These are phyloP conservation scores for Argyrosomus regius DNA, from an alignment of 2,797 vertebrate species.

Conservation along the genomic window DNA sequence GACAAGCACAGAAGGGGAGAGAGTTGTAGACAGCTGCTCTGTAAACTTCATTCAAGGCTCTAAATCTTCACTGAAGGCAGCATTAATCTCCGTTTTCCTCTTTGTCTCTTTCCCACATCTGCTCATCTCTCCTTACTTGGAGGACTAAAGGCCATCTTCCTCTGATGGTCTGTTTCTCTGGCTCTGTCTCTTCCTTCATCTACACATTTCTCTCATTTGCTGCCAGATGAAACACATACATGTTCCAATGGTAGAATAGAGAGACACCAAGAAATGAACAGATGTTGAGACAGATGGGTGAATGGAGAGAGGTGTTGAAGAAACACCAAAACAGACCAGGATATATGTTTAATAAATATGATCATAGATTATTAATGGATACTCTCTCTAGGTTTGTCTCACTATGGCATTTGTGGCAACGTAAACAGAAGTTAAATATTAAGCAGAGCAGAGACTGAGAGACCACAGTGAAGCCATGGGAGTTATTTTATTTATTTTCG, in stretches of 20 bases:
- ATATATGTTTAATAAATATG: constrained; percentile 73
- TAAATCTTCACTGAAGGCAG: constrained; percentile 57
- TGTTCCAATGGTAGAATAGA: constrained; percentile 45
- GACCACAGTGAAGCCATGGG: constrained; percentile 28
- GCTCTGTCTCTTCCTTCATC: constrained; percentile 37
- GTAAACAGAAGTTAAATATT: constrained; percentile 79
- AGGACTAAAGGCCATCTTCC: constrained; percentile 60
- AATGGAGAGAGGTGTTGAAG: constrained; percentile 55
- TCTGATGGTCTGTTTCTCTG: constrained; percentile 35
- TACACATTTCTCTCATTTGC: constrained; percentile 65
- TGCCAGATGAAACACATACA: constrained; percentile 73
- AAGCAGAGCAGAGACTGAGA: constrained; percentile 53
- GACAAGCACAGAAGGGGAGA: not conserved
- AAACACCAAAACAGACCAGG: constrained; percentile 37
- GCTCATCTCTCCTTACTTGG: constrained; percentile 57
- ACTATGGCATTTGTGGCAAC: constrained; percentile 56
- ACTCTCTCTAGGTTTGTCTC: constrained; percentile 55
- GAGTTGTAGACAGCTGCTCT: constrained; percentile 58
- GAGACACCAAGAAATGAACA: constrained; percentile 50
- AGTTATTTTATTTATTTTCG: constrained; percentile 38
- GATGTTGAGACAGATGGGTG: constrained; percentile 76
- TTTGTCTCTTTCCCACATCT: constrained; percentile 66
- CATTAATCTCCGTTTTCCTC: constrained; percentile 56
- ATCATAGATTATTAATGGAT: constrained; percentile 71
- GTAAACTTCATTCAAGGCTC: constrained; percentile 52